Evolutionary conservation across 2,797 vertebrate genomes (phyloP).

Genomic region (Rousettus madagascariensis): DNA sequence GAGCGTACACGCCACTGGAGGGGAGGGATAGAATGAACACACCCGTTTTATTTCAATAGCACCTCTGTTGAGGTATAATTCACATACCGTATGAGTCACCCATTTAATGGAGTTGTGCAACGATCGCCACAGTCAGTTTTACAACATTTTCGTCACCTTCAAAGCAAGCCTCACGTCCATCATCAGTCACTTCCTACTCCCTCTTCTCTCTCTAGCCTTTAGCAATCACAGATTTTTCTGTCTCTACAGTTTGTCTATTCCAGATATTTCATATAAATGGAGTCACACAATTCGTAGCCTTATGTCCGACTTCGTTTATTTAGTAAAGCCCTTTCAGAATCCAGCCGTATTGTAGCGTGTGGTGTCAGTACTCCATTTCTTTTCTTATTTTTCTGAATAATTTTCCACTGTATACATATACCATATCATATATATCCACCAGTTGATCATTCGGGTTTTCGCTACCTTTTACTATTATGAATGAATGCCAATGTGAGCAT

Average conservation of each 20-base stretch:
- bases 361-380: background rate
- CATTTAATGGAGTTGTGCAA: background rate
- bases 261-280: background rate
- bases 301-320: background rate
- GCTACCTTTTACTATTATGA: background rate
- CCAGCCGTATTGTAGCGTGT: background rate
- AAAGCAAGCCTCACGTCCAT: background rate
- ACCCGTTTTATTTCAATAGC: background rate
- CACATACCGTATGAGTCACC: background rate
- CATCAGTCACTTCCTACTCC: background rate
- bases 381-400: background rate
- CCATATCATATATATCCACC: background rate
- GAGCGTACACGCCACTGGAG: accelerated
- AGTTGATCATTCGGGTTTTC: background rate
- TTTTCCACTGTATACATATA: background rate
- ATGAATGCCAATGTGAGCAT: background rate
- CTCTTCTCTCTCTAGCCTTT: background rate
- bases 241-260: background rate
- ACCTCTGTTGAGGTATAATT: background rate
- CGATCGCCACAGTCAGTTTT: background rate
- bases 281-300: background rate
- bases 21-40: background rate
- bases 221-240: background rate
- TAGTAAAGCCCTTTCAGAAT: background rate
- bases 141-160: background rate